These are phyloP conservation scores for Neopipo cinnamomea DNA, from an alignment of 2,113 vertebrate species.

Conservation along the genomic window DNA sequence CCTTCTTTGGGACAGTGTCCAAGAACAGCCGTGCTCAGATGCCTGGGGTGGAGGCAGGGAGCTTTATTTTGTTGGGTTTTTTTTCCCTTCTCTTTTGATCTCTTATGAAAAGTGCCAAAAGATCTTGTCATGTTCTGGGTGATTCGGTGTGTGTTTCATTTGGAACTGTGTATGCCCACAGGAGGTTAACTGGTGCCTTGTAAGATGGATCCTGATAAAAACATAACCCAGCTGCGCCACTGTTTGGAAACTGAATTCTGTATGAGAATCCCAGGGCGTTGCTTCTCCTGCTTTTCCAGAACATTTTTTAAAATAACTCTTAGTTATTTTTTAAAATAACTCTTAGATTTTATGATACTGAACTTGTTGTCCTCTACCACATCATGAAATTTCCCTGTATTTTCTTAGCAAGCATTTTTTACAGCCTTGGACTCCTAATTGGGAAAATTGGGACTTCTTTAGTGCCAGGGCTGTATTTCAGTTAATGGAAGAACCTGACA, in stretches of 20 bases:
- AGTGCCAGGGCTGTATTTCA: slow-evolving; percentile 33
- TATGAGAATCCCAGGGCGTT: neutral
- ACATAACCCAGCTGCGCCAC: neutral
- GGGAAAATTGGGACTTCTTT: slow-evolving; percentile 38
- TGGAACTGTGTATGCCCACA: slow-evolving; percentile 14
- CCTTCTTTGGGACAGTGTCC: slow-evolving; percentile 36
- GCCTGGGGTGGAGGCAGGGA: neutral
- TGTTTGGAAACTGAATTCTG: neutral
- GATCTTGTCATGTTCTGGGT: slow-evolving; percentile 21
- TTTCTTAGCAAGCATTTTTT: slow-evolving; percentile 33
- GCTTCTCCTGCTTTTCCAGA: neutral
- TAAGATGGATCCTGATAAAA: slow-evolving; percentile 17
- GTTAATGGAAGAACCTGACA: slow-evolving; percentile 31
- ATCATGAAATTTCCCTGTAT: neutral
- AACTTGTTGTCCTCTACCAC: neutral
- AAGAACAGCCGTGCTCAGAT: neutral
- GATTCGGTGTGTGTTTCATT: neutral
- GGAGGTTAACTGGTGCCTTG: slow-evolving; percentile 31
- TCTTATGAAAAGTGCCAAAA: slow-evolving; percentile 7
- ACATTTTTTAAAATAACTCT: neutral
- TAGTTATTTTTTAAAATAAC: neutral
- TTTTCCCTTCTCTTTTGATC: neutral
- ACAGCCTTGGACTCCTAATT: slow-evolving; percentile 26
- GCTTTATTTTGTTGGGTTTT: neutral
- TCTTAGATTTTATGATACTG: neutral